These are phyloP conservation scores for Ciona savignyi DNA, from an alignment of 23 tunicate species.

Conservation along the genomic window DNA sequence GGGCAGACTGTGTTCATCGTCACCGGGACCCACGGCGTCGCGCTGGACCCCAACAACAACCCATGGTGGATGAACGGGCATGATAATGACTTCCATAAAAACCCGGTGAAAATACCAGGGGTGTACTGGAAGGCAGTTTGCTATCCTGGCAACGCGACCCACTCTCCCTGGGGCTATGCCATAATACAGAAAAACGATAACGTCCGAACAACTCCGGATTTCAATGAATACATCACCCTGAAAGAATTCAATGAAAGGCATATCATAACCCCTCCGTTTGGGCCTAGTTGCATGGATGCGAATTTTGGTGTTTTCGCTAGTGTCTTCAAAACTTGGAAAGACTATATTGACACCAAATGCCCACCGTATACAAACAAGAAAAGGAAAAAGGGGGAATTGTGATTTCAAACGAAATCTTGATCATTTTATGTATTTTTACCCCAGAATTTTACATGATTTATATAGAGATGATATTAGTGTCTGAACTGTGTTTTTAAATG, in stretches of 20 bases:
- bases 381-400: too few relatives aligned
- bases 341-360: too few relatives aligned
- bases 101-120: constrained; percentile 78
- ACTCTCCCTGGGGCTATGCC: constrained; percentile 66
- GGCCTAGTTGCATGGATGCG: constrained; percentile 67
- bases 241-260: constrained; percentile 36
- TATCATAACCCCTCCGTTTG: constrained; percentile 58
- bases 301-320: constrained; percentile 35
- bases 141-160: constrained; percentile 65
- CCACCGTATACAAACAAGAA: too few relatives aligned
- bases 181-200: constrained; percentile 49
- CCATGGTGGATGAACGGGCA: constrained; percentile 45
- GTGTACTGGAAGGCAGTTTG: constrained; percentile 97
- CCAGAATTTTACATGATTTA: too few relatives aligned
- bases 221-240: constrained; percentile 27
- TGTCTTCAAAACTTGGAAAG: not conserved
- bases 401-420: too few relatives aligned
- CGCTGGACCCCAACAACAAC: constrained; percentile 34
- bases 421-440: too few relatives aligned
- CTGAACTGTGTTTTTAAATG: too few relatives aligned
- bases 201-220: constrained; percentile 6
- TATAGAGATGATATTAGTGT: too few relatives aligned
- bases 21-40: constrained; percentile 79
- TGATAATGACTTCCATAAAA: constrained; percentile 9
- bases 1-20: constrained; percentile 54